A percentile compares a stretch with the other conserved stretches of the same genome.
Conservation (phyloP, 92 coral and sea anemone species). For the Pocillopora grandis region DNA sequence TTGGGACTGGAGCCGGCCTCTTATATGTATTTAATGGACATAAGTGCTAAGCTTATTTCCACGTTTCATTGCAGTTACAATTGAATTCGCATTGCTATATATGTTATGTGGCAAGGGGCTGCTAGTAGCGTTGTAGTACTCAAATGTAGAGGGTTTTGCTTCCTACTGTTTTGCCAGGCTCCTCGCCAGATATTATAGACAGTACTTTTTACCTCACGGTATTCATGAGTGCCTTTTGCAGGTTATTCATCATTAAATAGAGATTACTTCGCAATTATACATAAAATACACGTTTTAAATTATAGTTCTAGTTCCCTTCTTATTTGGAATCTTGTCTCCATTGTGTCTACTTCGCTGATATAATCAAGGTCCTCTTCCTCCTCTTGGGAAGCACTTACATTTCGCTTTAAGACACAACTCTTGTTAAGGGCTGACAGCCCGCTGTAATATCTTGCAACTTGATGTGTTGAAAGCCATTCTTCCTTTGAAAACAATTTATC, state of each 20-base stretch:
- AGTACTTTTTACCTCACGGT: not conserved
- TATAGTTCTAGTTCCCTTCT: slow-evolving; percentile 21
- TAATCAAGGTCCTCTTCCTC: slow-evolving; percentile 24
- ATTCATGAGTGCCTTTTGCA: not conserved
- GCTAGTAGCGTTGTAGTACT: not conserved
- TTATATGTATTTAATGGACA: not conserved
- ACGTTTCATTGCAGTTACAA: slow-evolving; percentile 22
- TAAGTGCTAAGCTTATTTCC: not conserved
- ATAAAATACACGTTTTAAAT: slow-evolving; percentile 19
- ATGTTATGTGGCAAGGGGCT: slow-evolving; percentile 16
- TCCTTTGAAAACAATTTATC: slow-evolving; percentile 19
- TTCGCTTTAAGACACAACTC: slow-evolving; percentile 19
- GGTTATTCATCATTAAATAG: not conserved
- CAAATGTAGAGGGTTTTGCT: slow-evolving; percentile 6
- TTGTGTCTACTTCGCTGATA: slow-evolving; percentile 17
- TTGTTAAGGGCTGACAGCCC: slow-evolving; percentile 30
- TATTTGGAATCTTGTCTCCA: slow-evolving; percentile 8
- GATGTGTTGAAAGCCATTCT: slow-evolving; percentile 39
- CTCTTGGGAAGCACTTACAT: slow-evolving; percentile 10
- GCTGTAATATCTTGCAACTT: slow-evolving; percentile 38
- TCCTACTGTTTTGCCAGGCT: slow-evolving; percentile 15
- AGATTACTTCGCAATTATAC: slow-evolving; percentile 1
- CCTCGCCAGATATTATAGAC: slow-evolving; percentile 18
- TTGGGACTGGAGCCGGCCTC: not conserved
- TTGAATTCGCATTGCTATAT: slow-evolving; percentile 6